Conservation (phyloP, 2,888 invertebrate species). For the Dichetophora obliterata region DNA sequence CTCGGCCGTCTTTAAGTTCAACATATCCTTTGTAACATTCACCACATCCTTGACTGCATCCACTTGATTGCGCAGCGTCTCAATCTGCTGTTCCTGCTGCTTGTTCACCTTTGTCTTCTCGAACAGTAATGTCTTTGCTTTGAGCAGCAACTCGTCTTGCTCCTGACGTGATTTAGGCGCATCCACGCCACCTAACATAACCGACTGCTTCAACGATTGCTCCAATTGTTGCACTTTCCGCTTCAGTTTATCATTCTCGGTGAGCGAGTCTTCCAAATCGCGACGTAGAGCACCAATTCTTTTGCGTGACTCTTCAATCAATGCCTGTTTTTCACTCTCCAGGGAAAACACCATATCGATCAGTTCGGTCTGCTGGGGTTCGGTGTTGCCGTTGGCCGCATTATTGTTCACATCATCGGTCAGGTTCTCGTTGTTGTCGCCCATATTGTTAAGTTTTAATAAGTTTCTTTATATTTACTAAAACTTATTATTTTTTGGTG, state of each 20-base stretch:
- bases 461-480: background rate
- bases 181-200: constrained; percentile 64
- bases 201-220: constrained; percentile 66
- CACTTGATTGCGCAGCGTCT: constrained; percentile 76
- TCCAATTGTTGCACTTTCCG: constrained; percentile 63
- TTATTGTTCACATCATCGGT: constrained; percentile 60
- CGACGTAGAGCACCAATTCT: constrained; percentile 63
- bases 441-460: constrained; percentile 53
- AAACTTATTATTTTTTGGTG: constrained; percentile 12
- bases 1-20: constrained; percentile 84
- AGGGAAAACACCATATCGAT: constrained; percentile 67
- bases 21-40: constrained; percentile 83
- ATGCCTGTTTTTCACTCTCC: constrained; percentile 68
- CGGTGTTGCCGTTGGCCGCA: constrained; percentile 29
- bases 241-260: constrained; percentile 66
- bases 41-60: constrained; percentile 84
- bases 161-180: constrained; percentile 66
- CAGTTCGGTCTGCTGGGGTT: constrained; percentile 57
- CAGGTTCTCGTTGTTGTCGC: constrained; percentile 52
- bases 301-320: constrained; percentile 66
- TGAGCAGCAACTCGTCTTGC: constrained; percentile 72
- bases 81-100: constrained; percentile 84
- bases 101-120: constrained; percentile 83
- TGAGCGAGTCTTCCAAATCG: constrained; percentile 65
- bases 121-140: constrained; percentile 79